phyloP scores from a whole-genome alignment of 2,113 vertebrate genomes.

The Ailuropoda melanoleuca region DNA sequence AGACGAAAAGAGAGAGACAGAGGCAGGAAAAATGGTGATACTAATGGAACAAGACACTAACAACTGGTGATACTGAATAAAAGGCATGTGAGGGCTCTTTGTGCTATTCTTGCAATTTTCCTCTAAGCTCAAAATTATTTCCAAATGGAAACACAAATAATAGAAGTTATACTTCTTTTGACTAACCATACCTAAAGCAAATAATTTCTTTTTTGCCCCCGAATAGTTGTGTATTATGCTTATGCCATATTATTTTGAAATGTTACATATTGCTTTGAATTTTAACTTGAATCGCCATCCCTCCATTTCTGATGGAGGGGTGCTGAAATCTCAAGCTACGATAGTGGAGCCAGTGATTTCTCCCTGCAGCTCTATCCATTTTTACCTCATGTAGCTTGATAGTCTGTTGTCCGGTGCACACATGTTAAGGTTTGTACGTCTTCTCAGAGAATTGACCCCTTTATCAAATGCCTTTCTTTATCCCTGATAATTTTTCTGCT shows the following conservation, averaged over 20 bases:
- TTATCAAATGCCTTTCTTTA: background rate
- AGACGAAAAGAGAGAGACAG: background rate
- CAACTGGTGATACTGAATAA: background rate
- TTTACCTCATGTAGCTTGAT: background rate
- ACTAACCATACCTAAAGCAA: background rate
- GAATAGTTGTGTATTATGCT: background rate
- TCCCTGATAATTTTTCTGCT: background rate
- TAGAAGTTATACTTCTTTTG: background rate
- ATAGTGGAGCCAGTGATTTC: background rate
- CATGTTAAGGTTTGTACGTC: background rate
- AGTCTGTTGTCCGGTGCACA: background rate
- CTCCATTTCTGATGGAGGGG: background rate
- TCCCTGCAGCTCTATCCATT: background rate
- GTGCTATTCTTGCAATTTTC: background rate
- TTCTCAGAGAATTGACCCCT: background rate
- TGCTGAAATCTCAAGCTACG: background rate
- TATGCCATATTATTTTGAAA: background rate
- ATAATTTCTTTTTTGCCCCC: background rate
- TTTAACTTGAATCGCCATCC: background rate
- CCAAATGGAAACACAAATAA: background rate
- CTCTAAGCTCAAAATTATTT: conserved; percentile 18
- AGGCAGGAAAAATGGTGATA: background rate
- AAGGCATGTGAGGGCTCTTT: background rate
- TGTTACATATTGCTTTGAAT: conserved; percentile 7
- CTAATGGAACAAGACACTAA: background rate